Evolutionary conservation across 2,888 invertebrate species (phyloP), one percentile per base, ranked within the genome.

Genomic region (Prosapia bicincta): DNA sequence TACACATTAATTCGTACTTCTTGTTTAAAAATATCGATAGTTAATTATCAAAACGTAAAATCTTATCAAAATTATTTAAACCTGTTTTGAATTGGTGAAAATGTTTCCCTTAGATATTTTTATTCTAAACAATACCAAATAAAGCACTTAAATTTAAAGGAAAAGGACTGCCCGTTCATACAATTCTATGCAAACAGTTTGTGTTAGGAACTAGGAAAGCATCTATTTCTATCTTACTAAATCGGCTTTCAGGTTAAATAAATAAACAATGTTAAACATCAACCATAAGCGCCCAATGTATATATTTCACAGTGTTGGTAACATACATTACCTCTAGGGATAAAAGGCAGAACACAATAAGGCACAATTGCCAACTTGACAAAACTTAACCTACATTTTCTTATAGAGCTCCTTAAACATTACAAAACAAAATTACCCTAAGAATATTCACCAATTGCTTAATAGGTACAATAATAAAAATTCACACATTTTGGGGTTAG

Each of bases 371-470:
- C 69, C 74, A 74, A 66, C 74, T 30, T 54, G 69, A 26, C n/a
- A 74, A 69, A 74, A 65, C 74, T 54, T 54, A 54, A 74, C 20
- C 65, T 54, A 69, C 73, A 73, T 73, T 73, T 74, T 65, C 74
- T 74, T 54, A 69, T 69, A 74, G 69, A 74, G 74, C 69, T 74
- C 65, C 68, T 65, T 69, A 28, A 38, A 74, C 26, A 38, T 54
- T 69, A 54, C 26, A 73, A 25, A 73, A 26, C 26, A 74, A 38
- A 74, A 26, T 69, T 32, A 38, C n/a, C 30, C 3, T 30, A 73
- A n/a, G 23, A 69, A 68, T 74, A 74, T 74, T 74, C 74, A 74
- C 74, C 74, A 74, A 74, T 74, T 65, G 74, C 74, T 74, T 74
- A 74, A 74, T 30, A 74, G 28, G 69, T 74, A 74, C 74, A 74